Evolutionary conservation across 2,797 vertebrate species (phyloP), one percentile per base, ranked within the genome.

Genomic region (Sparidentex hasta): DNA sequence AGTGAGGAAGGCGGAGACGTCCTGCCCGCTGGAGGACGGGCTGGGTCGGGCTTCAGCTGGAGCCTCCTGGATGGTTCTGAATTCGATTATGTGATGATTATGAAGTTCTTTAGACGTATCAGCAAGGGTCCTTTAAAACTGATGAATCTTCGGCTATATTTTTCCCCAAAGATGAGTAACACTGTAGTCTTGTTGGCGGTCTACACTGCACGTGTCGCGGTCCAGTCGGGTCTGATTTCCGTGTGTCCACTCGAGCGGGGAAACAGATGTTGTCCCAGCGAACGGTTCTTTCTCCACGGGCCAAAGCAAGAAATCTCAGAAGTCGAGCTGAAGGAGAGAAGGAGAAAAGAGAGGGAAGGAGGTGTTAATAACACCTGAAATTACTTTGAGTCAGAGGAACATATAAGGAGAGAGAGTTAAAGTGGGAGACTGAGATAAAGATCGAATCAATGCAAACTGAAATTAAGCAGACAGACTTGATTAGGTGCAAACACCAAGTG

Each of bases 371-470:
- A 61, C 76, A 72, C 21, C 78, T 75, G 61, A 11, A 75, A 86
- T 86, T 71, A 33, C 51, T 16, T 67, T 23, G 5, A 33, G 13
- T 56, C 41, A 23, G 33, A 79, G 57, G 27, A 43, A 75, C 65
- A 81, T 18, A 47, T 64, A 16, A 52, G 1, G 17, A 65, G 46
- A 71, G 38, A 18, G 51, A 25, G 55, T 6, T 2, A 1, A 44
- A 29, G 65, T 14, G 1, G 38, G 11, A 63, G 52, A 50, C 12
- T 13, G 20, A 65, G 69, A 86, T 64, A 78, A 63, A 79, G 56
- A 88, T 75, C 65, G 74, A 88, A 87, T 85, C 65, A 66, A 81
- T 63, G 56, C 21, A 55, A 75, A 72, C 16, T 41, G 56, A 62
- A 80, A 86, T 86, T 66, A 86, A 56, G 18, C 47, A 77, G 71